Evolutionary conservation across 2,888 invertebrate genomes (phyloP).

Genomic region (Trichacis sp.): DNA sequence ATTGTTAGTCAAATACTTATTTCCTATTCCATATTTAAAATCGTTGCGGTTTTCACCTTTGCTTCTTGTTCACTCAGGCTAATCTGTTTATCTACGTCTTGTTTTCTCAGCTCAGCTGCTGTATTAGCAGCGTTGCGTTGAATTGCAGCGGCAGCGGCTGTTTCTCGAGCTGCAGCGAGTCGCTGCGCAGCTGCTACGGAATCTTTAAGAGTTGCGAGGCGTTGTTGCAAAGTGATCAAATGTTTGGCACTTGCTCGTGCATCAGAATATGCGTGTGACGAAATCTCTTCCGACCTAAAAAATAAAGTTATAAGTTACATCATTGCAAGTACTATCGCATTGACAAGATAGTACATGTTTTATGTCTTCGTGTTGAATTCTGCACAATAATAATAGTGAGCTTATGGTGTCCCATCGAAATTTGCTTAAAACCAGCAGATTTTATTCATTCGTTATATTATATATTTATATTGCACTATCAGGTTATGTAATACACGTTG

Average conservation of each 20-base stretch:
- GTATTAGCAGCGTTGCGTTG: slow-evolving; percentile 79
- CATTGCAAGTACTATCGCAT: neutral
- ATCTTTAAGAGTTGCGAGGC: slow-evolving; percentile 78
- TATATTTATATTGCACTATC: no score
- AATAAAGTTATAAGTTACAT: neutral
- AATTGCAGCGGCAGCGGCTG: slow-evolving; percentile 79
- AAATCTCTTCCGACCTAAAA: slow-evolving; percentile 61
- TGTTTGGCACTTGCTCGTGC: slow-evolving; percentile 72
- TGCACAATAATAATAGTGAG: no score
- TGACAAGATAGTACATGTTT: no score
- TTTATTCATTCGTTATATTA: no score
- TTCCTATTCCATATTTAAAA: neutral
- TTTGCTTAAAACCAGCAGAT: no score
- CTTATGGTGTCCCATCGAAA: no score
- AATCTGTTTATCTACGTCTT: slow-evolving; percentile 66
- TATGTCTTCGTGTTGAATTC: no score
- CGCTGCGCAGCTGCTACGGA: slow-evolving; percentile 80
- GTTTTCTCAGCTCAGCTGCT: slow-evolving; percentile 77
- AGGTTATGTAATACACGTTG: no score
- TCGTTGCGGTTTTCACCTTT: slow-evolving; percentile 55
- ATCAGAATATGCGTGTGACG: slow-evolving; percentile 59
- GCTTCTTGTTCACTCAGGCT: slow-evolving; percentile 63
- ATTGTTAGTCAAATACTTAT: neutral
- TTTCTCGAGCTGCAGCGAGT: slow-evolving; percentile 79
- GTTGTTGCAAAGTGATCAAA: slow-evolving; percentile 74